phyloP scores from a whole-genome alignment of 2,888 invertebrate genomes.

The Erebia aethiops region DNA sequence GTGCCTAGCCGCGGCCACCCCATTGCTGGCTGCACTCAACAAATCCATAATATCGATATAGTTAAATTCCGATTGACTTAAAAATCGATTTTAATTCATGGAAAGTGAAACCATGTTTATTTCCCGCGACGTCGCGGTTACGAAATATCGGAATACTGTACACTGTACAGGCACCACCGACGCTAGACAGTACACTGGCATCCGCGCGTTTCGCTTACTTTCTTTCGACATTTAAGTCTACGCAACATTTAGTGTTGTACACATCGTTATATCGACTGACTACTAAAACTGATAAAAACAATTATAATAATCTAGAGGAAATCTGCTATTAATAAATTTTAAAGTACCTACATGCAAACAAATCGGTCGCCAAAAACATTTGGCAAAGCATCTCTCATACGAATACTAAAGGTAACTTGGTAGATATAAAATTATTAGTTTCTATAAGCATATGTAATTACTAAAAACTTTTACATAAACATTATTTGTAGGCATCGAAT shows the following conservation, averaged over 20 bases:
- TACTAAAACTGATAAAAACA: constrained; percentile 6
- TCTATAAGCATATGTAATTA: too few species aligned
- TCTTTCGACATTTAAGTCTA: constrained; percentile 76
- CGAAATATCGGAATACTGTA: constrained; percentile 21
- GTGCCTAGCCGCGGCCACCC: constrained; percentile 59
- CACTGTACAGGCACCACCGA: constrained; percentile 29
- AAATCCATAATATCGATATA: constrained; percentile 65
- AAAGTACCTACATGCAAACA: neutral
- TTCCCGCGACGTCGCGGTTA: constrained; percentile 7
- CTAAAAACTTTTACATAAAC: too few species aligned
- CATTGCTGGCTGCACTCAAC: constrained; percentile 58
- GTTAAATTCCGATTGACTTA: neutral
- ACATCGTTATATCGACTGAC: constrained; percentile 33
- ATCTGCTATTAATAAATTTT: constrained; percentile 1
- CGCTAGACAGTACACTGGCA: constrained; percentile 42
- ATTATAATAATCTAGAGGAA: neutral
- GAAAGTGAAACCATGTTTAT: constrained; percentile 26
- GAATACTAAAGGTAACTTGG: neutral
- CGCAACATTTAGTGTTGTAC: constrained; percentile 61
- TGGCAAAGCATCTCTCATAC: neutral
- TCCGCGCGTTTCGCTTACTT: constrained; percentile 70
- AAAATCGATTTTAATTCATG: constrained; percentile 20
- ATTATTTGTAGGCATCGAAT: too few species aligned
- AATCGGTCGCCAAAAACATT: neutral
- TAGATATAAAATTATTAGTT: too few species aligned